Base-by-base conservation (phyloP, 2,113 vertebrate genomes). In the Bothrops jararaca region DNA sequence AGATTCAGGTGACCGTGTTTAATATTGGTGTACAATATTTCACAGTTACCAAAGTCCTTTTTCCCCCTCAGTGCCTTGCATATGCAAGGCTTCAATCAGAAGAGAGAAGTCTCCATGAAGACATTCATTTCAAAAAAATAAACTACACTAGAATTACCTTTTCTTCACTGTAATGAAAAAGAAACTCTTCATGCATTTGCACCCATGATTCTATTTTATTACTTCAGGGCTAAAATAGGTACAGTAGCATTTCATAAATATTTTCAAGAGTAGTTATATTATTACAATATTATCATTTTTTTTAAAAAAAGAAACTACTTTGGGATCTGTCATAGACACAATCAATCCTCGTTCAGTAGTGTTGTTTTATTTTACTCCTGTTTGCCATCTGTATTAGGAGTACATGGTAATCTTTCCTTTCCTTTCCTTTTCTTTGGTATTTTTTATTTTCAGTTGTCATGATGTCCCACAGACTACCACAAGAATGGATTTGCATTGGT, bases 401-500 rank as follows among this genome's bases (percentile, higher is more conserved):
- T 24, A 92, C 23, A 69, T 3, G 4, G 91, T 92, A 91, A 57
- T 64, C 88, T 92, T 69, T 34, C 4, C 13, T n/a, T 74, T 34
- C n/a, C 5, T 34, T 74, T 69, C 54, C 15, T 56, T 20, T 56
- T 3, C 54, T 56, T 20, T 20, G 15, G 54, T 20, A 18, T 74
- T 74, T 80, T 60, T 0, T 56, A 90, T 93, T 94, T 95, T 91
- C 26, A 45, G 1, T 91, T 93, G 92, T 96, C 85, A 92, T 93
- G 93, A 56, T 88, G 92, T 90, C 12, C 0, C 4, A 93, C 92
- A 45, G 69, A 88, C 6, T 93, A 1, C 18, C 22, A 86, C 34
- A 4, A 92, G 56, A 92, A 54, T 93, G 42, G 52, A 34, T 94
- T 91, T 93, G 92, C 95, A 96, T 93, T 89, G 12, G 45, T 57